Conservation (phyloP, 2,113 vertebrate species). For the Tringa solitaria region DNA sequence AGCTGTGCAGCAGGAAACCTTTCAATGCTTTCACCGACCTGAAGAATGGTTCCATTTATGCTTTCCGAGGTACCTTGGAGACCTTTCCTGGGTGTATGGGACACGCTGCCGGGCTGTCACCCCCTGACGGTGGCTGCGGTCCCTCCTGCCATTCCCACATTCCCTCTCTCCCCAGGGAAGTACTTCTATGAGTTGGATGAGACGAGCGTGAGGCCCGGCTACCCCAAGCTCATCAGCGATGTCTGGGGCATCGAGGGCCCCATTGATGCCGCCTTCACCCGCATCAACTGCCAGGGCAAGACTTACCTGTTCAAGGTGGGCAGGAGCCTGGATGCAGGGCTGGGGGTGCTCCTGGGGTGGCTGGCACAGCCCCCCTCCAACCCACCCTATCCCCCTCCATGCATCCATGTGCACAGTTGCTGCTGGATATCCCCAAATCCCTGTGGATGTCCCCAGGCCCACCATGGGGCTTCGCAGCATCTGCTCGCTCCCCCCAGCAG, state of each 20-base stretch:
- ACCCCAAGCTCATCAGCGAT: slow-evolving; percentile 90
- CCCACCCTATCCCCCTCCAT: not conserved
- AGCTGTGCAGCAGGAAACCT: slow-evolving; percentile 80
- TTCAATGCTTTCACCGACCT: slow-evolving; percentile 89
- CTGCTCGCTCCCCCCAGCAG: accelerated
- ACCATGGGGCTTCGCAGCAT: not conserved
- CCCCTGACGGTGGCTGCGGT: accelerated
- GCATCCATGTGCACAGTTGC: accelerated
- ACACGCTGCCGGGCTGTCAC: accelerated
- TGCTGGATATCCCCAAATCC: not conserved
- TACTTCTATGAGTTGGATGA: slow-evolving; percentile 90
- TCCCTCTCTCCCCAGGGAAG: slow-evolving; percentile 73
- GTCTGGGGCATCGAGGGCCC: slow-evolving; percentile 92
- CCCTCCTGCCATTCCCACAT: not conserved
- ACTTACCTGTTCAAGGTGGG: slow-evolving; percentile 94
- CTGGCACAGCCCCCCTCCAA: too few species aligned
- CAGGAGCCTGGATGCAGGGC: not conserved
- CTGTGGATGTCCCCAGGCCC: too few species aligned
- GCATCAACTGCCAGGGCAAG: slow-evolving; percentile 96
- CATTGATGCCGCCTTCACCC: slow-evolving; percentile 93
- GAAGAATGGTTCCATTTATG: slow-evolving; percentile 92
- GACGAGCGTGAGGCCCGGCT: slow-evolving; percentile 80
- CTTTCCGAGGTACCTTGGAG: slow-evolving; percentile 87
- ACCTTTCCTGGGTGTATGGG: not conserved
- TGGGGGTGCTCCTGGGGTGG: not conserved